Base-by-base conservation (phyloP, 2,113 vertebrate genomes). In the Pica pica region DNA sequence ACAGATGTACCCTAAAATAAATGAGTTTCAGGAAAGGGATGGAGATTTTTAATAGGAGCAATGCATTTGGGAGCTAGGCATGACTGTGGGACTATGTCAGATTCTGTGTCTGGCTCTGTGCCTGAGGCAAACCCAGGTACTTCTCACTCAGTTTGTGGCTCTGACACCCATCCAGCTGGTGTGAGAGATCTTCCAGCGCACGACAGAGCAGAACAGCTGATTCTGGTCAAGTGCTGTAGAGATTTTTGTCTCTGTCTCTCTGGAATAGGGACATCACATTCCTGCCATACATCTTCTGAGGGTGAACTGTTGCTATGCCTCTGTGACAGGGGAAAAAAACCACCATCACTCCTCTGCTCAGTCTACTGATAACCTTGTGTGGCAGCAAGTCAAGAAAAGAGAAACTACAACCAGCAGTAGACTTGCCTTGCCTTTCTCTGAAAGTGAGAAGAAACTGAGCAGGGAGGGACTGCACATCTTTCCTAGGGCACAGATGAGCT, bases 1-100 rank as follows among this genome's bases (percentile, higher is more conserved):
- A 65, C 91, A 94, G 76, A 96, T 87, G 68, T 78, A 93, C 69
- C 30, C 56, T 87, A 71, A 94, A 93, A 87, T 57, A 94, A 93
- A 84, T 16, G 30, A 10, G 7, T 56, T 89, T 81, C n/a, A 57
- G 63, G 65, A 84, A 83, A 87, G 11, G 8, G 22, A 56, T 82
- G 47, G 35, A 70, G 59, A 39, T 27, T 74, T 96, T 76, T 81
- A 70, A 52, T 18, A 39, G 35, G 24, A 89, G 11, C 16, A 70
- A 60, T 63, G 23, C 26, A 55, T 59, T 47, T 5, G 3, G 42
- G 56, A 39, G 33, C 30, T 83, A 82, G n/a, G 23, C 55, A 30
- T 77, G 69, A 20, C 11, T 50, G 30, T 56, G 30, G 23, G 2
- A 7, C 49, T 44, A 31, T 69, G 39, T 65, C 46, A 70, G 18